Evolutionary conservation across 2,797 vertebrate genomes (phyloP), one percentile per base, ranked within the genome.

Genomic region (Mico argentatus): DNA sequence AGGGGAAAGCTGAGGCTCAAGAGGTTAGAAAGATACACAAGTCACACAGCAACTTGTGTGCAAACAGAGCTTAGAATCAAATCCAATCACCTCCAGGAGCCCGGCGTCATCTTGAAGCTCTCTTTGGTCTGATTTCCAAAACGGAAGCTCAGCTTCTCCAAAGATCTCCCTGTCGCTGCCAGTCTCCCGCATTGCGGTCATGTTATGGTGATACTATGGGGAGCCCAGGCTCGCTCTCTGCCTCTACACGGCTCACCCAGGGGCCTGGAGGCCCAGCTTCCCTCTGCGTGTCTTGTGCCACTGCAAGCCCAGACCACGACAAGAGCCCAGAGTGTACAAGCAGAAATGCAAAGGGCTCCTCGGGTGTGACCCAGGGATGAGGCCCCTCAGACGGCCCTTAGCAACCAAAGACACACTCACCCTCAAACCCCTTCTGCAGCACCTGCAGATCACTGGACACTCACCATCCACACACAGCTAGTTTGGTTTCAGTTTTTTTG

Each of bases 31-130:
- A n/a, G 19, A 33, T 1, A 19, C 27, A 3, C 24, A 22, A 39
- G 44, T 27, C 44, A 77, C 44, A 48, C 15, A 19, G 44, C 44
- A 33, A 33, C 27, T 33, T 11, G 8, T 30, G 27, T 13, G 27
- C 44, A 8, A 30, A 46, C 12, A 48, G 44, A 48, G 44, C 7
- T 19, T 46, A 77, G 27, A 77, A 33, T 4, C 26, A 30, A 33
- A 77, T 7, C 2, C 75, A 46, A 14, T 46, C 2, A 33, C 75
- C 75, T 75, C 44, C 44, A 33, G 75, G 75, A 17, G 7, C 9
- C 61, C 4, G 0, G 44, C 14, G 27, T 30, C 1, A 0, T 77
- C 26, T 10, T 19, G 27, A 6, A 1, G 0, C 44, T 19, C 8
- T 46, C 44, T 12, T 46, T 1, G 3, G 50, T 39, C 70, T 17